Evolutionary conservation across 2,888 invertebrate genomes (phyloP), one percentile per base, ranked within the genome.

Genomic region (Mythimna ferrago): DNA sequence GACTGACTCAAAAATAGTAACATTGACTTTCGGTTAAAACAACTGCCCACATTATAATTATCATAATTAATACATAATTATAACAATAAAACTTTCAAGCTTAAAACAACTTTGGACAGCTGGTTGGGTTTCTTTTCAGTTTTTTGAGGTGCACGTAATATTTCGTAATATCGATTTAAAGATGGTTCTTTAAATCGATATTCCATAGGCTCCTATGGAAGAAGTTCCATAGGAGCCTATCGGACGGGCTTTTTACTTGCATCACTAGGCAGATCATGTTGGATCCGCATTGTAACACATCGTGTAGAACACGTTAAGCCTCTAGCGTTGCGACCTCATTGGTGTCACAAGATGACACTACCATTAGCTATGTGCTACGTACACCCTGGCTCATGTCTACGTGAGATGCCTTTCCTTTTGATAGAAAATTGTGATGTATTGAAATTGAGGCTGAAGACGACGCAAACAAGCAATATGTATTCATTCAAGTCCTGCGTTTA

Each of bases 381-480:
- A 26, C 9, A 19, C n/a, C 51, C 19, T n/a, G 51, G 19, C 51
- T 9, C 32, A 66, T 32, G 2, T 7, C 32, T 56, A 69, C 61
- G 62, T 62, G 68, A 57, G 56, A 69, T 62, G 69, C 53, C 26
- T 76, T 66, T 58, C 21, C 53, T 38, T 41, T 41, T 51, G 54
- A 32, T 60, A 66, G 70, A 63, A 69, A 69, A 69, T 48, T 35
- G 78, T 78, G 78, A 78, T 78, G 53, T 77, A 77, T 79, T 66
- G 66, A 51, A 66, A 70, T 56, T 82, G 63, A 21, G 58, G 41
- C n/a, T 10, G 51, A 19, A 64, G 32, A 60, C 63, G 58, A 77
- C 66, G 70, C 63, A 61, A 81, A 56, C 57, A 51, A 77, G 77
- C 58, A 82, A 81, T 78, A 53, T 5, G 62, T 81, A 81, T 78